Percentiles rank a stretch among this genome's conserved stretches.
phyloP scores from a whole-genome alignment of 2,797 vertebrate genomes.

The Eremophila alpestris region DNA sequence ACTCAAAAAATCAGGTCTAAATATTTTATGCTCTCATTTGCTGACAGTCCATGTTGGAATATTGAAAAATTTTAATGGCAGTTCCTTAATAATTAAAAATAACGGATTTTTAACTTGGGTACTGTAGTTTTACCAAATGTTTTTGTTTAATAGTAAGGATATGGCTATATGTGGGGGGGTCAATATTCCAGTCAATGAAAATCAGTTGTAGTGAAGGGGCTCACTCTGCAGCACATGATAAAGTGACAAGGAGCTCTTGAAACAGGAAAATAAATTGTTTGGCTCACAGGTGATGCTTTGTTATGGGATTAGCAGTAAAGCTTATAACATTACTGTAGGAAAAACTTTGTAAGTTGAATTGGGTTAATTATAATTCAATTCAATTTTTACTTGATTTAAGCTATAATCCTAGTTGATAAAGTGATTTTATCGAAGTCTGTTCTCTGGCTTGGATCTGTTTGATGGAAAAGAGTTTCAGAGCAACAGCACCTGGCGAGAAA shows the following conservation, averaged over 20 bases:
- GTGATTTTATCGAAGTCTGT: not conserved
- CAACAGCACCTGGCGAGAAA: not conserved
- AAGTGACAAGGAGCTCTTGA: not conserved
- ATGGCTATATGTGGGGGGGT: not conserved
- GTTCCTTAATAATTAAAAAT: not conserved
- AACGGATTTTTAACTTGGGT: not conserved
- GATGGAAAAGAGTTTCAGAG: not conserved
- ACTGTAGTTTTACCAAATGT: not conserved
- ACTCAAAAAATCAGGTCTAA: not conserved
- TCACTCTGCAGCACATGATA: not conserved
- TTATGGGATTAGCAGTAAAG: not conserved
- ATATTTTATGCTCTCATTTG: not conserved
- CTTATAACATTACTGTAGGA: not conserved
- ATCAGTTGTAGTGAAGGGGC: not conserved
- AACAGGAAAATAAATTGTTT: not conserved
- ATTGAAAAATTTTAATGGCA: not conserved
- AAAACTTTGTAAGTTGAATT: not conserved
- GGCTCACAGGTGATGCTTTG: not conserved
- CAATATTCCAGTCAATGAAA: not conserved
- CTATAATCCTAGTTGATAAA: not conserved
- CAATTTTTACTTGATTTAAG: not conserved
- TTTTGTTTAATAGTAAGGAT: not conserved
- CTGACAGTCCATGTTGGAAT: not conserved
- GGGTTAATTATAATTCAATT: not conserved
- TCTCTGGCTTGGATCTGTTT: not conserved